Conservation (phyloP, 2,113 vertebrate genomes). For the Halichoeres trimaculatus region DNA sequence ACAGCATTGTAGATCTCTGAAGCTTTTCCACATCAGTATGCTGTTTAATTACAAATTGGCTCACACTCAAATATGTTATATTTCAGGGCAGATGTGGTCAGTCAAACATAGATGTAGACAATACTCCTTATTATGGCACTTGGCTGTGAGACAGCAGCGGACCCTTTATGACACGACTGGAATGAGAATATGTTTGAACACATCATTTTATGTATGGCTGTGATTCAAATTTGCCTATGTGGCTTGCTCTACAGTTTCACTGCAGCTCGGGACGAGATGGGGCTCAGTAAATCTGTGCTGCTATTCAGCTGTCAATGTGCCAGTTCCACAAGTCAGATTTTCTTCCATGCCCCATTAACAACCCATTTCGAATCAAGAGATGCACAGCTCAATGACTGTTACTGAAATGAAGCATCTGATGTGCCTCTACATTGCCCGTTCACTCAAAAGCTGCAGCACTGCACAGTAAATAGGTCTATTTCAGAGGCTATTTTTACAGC, state of each 20-base stretch:
- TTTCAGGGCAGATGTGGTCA: no score
- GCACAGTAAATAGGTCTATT: constrained; percentile 23
- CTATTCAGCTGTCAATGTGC: constrained; percentile 53
- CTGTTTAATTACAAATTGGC: no score
- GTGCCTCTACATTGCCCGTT: constrained; percentile 17
- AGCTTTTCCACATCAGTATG: no score
- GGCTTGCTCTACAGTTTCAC: constrained; percentile 15
- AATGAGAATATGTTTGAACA: constrained; percentile 24
- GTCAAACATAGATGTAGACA: constrained; percentile 19
- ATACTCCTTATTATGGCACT: neutral
- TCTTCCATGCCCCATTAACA: constrained; percentile 46
- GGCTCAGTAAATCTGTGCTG: constrained; percentile 9
- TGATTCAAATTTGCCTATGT: constrained; percentile 26
- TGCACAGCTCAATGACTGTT: constrained; percentile 20
- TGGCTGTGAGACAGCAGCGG: constrained; percentile 5
- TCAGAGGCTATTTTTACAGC: constrained; percentile 18
- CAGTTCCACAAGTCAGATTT: constrained; percentile 54
- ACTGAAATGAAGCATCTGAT: constrained; percentile 55
- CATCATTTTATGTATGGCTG: neutral
- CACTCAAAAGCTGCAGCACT: constrained; percentile 21
- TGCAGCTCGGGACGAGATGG: constrained; percentile 4
- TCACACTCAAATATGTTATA: no score
- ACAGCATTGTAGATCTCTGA: no score
- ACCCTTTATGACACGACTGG: neutral
- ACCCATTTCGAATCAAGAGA: constrained; percentile 48